These are phyloP conservation scores for Sebastes trivittatus DNA, from an alignment of 2,797 vertebrate species.

Conservation along the genomic window DNA sequence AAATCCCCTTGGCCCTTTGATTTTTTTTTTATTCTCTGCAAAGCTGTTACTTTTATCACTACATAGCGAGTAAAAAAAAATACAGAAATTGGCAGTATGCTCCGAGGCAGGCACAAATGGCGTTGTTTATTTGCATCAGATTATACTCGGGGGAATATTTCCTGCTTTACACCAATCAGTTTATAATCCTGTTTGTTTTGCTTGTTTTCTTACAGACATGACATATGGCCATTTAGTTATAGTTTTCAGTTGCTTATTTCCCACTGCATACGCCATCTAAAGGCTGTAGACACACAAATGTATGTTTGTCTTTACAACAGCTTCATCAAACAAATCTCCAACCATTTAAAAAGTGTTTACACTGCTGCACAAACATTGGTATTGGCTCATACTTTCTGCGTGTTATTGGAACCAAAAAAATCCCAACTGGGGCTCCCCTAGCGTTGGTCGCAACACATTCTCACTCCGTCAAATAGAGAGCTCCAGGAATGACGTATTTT, in stretches of 20 bases:
- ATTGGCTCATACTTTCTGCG: background rate
- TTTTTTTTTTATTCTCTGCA: background rate
- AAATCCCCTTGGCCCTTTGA: background rate
- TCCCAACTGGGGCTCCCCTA: background rate
- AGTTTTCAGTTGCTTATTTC: background rate
- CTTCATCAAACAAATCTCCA: background rate
- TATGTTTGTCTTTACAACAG: constrained; percentile 4
- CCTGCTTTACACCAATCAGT: background rate
- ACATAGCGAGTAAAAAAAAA: background rate
- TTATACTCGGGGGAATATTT: background rate
- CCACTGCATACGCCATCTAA: background rate
- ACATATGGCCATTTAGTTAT: background rate
- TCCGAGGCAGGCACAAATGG: background rate
- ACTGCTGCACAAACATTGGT: background rate
- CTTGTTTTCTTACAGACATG: background rate
- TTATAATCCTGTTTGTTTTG: constrained; percentile 6
- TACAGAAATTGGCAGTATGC: background rate
- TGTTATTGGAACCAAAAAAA: background rate
- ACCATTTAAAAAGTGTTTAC: constrained; percentile 2
- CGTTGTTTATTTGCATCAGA: constrained; percentile 2
- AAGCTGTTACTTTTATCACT: background rate
- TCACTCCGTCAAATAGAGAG: background rate
- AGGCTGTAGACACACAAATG: background rate
- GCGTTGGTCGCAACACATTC: background rate
- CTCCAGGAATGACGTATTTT: no score